Conservation (phyloP, 92 coral and sea anemone genomes). For the Zoanthus solanderi region DNA sequence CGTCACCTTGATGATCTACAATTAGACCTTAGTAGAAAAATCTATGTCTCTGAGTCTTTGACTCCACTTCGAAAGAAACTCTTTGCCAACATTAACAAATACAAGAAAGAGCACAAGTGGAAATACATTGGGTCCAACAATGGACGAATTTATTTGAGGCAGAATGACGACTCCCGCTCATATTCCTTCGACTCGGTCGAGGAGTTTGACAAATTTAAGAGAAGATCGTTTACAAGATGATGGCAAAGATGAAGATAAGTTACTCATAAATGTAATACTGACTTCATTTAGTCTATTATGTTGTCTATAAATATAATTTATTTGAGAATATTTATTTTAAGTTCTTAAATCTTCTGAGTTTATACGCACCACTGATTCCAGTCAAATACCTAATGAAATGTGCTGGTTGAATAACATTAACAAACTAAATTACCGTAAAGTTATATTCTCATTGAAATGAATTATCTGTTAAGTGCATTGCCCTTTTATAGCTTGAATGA, state of each 20-base stretch:
- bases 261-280: neutral
- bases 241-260: neutral
- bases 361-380: slow-evolving; percentile 19
- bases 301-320: neutral
- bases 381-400: neutral
- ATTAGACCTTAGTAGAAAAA: neutral
- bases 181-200: neutral
- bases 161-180: neutral
- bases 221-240: neutral
- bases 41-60: neutral
- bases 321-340: neutral
- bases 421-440: too few species aligned
- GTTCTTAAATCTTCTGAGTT: neutral
- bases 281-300: neutral
- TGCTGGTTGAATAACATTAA: neutral
- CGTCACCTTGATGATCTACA: neutral
- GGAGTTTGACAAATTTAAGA: slow-evolving; percentile 22
- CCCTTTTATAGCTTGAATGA: too few species aligned
- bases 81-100: neutral
- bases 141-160: too few species aligned
- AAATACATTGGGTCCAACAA: too few species aligned
- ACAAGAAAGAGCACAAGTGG: too few species aligned
- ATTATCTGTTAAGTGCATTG: too few species aligned
- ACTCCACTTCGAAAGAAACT: slow-evolving; percentile 4
- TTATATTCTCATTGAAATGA: too few species aligned